Percentiles rank a stretch among this genome's conserved stretches.
These are phyloP conservation scores for Dasypus novemcinctus DNA, from an alignment of 2,113 vertebrate genomes.

Conservation along the genomic window DNA sequence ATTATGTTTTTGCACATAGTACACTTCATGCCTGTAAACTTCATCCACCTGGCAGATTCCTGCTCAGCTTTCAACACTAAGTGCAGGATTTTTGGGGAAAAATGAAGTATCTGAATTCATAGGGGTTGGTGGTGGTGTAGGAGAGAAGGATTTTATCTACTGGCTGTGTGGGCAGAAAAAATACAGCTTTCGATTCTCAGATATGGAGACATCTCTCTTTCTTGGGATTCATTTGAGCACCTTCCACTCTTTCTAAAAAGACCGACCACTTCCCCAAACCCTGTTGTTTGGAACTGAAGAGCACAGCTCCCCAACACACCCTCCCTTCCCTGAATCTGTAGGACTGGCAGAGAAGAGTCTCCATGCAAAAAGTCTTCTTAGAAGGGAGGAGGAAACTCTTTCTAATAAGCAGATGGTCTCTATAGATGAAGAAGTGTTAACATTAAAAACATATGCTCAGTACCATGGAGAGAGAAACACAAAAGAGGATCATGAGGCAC, in stretches of 20 bases:
- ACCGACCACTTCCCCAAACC: neutral
- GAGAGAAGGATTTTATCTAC: neutral
- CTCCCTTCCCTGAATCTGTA: constrained; percentile 10
- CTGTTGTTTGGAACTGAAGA: neutral
- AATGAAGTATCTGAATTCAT: neutral
- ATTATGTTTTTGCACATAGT: neutral
- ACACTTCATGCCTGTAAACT: neutral
- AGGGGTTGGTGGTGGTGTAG: neutral
- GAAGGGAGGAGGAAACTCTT: constrained; percentile 59
- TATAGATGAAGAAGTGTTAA: constrained; percentile 74
- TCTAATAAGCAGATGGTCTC: constrained; percentile 79
- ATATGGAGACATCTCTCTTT: neutral
- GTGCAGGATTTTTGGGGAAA: neutral
- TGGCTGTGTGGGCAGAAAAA: neutral
- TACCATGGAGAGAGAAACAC: constrained; percentile 60
- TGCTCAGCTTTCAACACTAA: neutral
- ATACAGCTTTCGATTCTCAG: neutral
- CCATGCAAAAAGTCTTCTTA: constrained; percentile 53
- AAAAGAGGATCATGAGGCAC: constrained; percentile 71
- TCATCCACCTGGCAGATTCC: neutral
- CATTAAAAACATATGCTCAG: constrained; percentile 81
- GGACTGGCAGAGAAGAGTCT: constrained; percentile 50
- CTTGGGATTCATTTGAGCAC: neutral
- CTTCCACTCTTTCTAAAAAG: neutral
- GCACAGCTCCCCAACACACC: neutral